These are phyloP conservation scores for Elmis aenea DNA, from an alignment of 2,888 invertebrate genomes.

Conservation along the genomic window DNA sequence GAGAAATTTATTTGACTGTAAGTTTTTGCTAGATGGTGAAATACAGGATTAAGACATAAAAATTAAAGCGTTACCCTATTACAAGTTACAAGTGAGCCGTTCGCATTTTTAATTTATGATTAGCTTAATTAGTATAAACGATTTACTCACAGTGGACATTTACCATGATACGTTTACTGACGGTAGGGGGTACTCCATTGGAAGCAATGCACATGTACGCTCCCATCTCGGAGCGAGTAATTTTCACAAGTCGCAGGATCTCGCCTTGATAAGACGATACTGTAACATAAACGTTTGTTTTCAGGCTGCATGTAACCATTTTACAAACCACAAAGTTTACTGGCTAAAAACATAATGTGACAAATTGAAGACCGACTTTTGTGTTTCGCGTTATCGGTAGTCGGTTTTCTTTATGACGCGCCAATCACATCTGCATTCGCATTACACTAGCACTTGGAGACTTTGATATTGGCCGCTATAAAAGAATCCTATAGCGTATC, in stretches of 20 bases:
- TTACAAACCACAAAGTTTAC: too few relatives aligned
- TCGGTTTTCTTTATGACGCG: slow-evolving; percentile 27
- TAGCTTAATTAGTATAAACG: too few relatives aligned
- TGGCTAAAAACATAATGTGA: background rate
- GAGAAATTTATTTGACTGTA: too few relatives aligned
- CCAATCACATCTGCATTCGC: slow-evolving; percentile 31
- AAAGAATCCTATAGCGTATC: slow-evolving; percentile 30
- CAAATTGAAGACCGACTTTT: slow-evolving; percentile 6
- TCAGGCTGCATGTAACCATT: too few relatives aligned
- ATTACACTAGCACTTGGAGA: slow-evolving; percentile 29
- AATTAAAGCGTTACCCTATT: too few relatives aligned
- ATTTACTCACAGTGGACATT: slow-evolving; percentile 85
- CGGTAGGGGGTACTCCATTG: slow-evolving; percentile 82
- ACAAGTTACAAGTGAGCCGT: too few relatives aligned
- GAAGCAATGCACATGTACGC: slow-evolving; percentile 86
- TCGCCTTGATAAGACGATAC: slow-evolving; percentile 70
- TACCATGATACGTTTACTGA: slow-evolving; percentile 82
- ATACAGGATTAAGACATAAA: too few relatives aligned
- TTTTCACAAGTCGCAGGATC: slow-evolving; percentile 69
- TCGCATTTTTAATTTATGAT: too few relatives aligned
- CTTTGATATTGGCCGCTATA: slow-evolving; percentile 28
- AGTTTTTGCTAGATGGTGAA: too few relatives aligned
- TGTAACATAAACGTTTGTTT: too few relatives aligned
- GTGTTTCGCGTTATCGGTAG: slow-evolving; percentile 28
- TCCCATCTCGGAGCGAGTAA: slow-evolving; percentile 85